Base-by-base conservation (phyloP, 2,888 invertebrate genomes). In the Smittia aterrima region DNA sequence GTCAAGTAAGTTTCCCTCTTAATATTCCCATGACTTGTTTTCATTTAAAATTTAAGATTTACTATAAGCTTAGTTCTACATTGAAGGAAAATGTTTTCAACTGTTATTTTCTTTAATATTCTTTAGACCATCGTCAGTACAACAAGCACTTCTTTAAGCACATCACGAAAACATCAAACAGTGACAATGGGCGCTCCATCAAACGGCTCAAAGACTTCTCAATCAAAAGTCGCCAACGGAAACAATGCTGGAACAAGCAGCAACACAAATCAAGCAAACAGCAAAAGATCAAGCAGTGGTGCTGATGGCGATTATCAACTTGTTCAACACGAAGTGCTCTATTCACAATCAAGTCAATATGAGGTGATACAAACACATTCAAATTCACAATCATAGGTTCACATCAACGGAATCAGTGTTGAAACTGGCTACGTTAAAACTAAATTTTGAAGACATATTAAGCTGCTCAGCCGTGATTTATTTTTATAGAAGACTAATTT, bases 291-390 rank as follows among this genome's bases (percentile, higher is more conserved):
- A 80, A 91, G 92, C 82, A 91, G 91, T 81, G 92, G 92, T 79
- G 91, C 92, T 80, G 98, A 98, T 86, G 98, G 98, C 77, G 98
- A 98, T 87, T 98, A 98, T 86, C 96, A 96, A 85, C 88, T 98
- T 83, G 97, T 98, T 78, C 97, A 98, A 84, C 98, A 98, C 85
- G 98, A 98, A 87, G 92, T 96, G 78, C 90, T 98, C 81, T 96
- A 95, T 86, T 98, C 98, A 79, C 92, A 95, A 88, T 95, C 95
- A 80, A 95, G 95, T 80, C 93, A 96, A 86, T 98, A 91, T 84
- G 90, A 83, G 81, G 83, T 82, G 75, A n/a, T n/a, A n/a, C n/a
- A n/a, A n/a, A n/a, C n/a, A n/a, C n/a, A n/a, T n/a, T n/a, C n/a
- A n/a, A n/a, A n/a, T n/a, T n/a, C n/a, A n/a, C n/a, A n/a, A n/a